Conservation (phyloP, 1,140 invertebrate genomes). For the Brachionus rotundiformis region DNA sequence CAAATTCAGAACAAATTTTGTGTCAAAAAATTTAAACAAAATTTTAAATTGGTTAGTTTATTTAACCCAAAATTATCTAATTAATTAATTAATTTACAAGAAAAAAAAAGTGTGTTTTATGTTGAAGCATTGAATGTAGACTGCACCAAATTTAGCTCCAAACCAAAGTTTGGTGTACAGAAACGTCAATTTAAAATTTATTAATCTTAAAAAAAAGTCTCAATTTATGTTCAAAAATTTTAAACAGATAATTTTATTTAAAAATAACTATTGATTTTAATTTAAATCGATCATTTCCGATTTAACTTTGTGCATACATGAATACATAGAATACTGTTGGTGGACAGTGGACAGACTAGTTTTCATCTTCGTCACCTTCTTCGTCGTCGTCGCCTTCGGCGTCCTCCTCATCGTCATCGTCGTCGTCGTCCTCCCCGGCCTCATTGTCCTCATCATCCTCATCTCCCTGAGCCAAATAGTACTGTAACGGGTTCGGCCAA, state of each 20-base stretch:
- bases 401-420: conserved; percentile 56
- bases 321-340: conserved; percentile 16
- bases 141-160: background rate
- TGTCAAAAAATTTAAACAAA: background rate
- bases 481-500: conserved; percentile 87
- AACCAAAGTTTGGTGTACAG: background rate
- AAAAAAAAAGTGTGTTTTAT: background rate
- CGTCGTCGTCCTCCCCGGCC: conserved; percentile 54
- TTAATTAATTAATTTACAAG: background rate
- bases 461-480: conserved; percentile 75
- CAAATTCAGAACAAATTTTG: no score
- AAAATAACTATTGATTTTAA: background rate
- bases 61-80: background rate
- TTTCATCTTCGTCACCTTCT: conserved; percentile 40
- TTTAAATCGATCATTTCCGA: conserved; percentile 32
- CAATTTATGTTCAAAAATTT: background rate
- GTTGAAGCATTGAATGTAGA: background rate
- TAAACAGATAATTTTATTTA: conserved; percentile 21
- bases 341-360: background rate
- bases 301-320: background rate
- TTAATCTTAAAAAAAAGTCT: conserved; percentile 1
- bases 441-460: conserved; percentile 67
- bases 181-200: background rate
- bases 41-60: background rate
- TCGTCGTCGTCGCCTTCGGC: conserved; percentile 47